phyloP scores from a whole-genome alignment of 2,113 vertebrate species.

The Neogobius melanostomus region DNA sequence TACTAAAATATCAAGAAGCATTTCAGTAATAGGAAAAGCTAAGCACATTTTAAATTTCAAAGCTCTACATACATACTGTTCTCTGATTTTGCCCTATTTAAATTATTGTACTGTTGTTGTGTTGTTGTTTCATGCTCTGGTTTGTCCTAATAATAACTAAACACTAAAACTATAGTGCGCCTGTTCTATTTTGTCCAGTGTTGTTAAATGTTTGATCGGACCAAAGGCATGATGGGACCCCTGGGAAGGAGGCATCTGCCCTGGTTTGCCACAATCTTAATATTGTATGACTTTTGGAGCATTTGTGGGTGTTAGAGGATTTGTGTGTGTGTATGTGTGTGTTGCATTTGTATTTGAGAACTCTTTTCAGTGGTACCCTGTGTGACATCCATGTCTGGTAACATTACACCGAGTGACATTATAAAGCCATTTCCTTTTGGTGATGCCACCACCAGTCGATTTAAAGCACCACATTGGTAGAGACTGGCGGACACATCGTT shows the following conservation, averaged over 20 bases:
- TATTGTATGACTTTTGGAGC: conserved; percentile 72
- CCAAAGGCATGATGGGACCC: conserved; percentile 69
- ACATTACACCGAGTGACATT: neutral
- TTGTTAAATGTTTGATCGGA: conserved; percentile 81
- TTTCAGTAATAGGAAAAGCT: no score
- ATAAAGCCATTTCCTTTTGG: conserved; percentile 7
- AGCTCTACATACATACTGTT: no score
- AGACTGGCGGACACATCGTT: conserved; percentile 15
- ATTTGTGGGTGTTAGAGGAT: conserved; percentile 56
- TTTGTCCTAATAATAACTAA: neutral
- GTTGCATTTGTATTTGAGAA: conserved; percentile 45
- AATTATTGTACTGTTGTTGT: no score
- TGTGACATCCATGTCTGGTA: conserved; percentile 7
- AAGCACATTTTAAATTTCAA: no score
- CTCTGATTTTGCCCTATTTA: no score
- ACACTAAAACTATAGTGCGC: conserved; percentile 40
- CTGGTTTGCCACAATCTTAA: conserved; percentile 69
- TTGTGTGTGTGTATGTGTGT: conserved; percentile 58
- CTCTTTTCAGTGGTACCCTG: conserved; percentile 28
- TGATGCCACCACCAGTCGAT: neutral
- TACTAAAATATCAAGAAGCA: no score
- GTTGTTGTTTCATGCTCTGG: no score
- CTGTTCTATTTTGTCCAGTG: conserved; percentile 78
- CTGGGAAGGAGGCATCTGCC: conserved; percentile 73
- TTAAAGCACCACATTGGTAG: neutral